Evolutionary conservation across 2,797 vertebrate genomes (phyloP), one percentile per base, ranked within the genome.

Genomic region (Toxotes lorentzi): DNA sequence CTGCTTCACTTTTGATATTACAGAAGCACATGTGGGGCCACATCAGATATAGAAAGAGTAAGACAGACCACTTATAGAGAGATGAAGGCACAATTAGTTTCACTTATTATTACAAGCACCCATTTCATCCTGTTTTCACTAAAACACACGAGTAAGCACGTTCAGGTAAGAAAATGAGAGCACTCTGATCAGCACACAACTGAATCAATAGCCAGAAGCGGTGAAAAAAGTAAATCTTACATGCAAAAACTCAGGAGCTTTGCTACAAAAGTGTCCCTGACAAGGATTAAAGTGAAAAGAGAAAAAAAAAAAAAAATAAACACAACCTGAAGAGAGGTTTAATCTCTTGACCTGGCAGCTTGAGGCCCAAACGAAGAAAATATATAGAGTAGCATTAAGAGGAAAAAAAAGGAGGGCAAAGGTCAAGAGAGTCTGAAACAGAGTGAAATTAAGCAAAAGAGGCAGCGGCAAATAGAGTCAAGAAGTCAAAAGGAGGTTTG

Each of bases 401-500:
- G 3, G 23, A 21, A 56, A 40, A 19, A 64, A n/a, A 69, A 41
- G 16, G 34, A 62, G 64, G 76, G 13, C 74, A 77, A 19, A 21
- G 68, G 79, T 89, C 78, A 85, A 75, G 60, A 65, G 68, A 66
- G 57, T 68, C 32, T 78, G 63, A 73, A 67, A 38, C 66, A 58
- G 58, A 64, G 40, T 59, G 34, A 86, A 67, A 57, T 63, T 50
- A 74, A 80, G 66, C 69, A 67, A 73, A 72, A 75, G 47, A 68
- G 30, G 69, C 41, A 54, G 70, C 11, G 2, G 43, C 38, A 48
- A 41, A 79, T 16, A 53, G 74, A 83, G 83, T 68, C 59, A 59
- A 81, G 76, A 53, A 76, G 73, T 81, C 76, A 81, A 73, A 72
- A 70, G 57, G 73, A 78, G 53, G 70, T 56, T 84, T 77, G 12